Conservation (phyloP, 1,140 invertebrate genomes). For the Triops longicaudatus region DNA sequence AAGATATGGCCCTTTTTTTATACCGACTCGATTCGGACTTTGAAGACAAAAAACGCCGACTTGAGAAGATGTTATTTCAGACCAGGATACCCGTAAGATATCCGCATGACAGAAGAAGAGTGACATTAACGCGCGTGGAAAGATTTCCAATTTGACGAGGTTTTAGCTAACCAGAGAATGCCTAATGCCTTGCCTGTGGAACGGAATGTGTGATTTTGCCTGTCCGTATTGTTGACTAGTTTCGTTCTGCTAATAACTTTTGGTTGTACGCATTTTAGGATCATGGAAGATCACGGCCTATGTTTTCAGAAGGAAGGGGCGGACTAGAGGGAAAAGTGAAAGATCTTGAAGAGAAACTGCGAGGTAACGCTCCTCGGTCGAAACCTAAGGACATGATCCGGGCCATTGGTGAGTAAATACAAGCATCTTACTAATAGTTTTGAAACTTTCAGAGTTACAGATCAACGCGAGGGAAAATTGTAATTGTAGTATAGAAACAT, state of each 20-base stretch:
- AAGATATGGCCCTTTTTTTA: constrained; percentile 27
- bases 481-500: too few species aligned
- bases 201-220: too few species aligned
- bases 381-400: constrained; percentile 75
- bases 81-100: constrained; percentile 21
- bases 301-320: constrained; percentile 37
- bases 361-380: constrained; percentile 43
- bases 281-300: not conserved
- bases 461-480: too few species aligned
- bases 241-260: too few species aligned
- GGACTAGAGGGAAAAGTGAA: constrained; percentile 46
- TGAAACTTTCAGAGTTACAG: too few species aligned
- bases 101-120: not conserved
- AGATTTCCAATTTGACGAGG: too few species aligned
- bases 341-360: constrained; percentile 42
- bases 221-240: too few species aligned
- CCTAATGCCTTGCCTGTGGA: too few species aligned
- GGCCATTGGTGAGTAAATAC: constrained; percentile 54
- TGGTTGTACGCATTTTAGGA: not conserved
- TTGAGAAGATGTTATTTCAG: constrained; percentile 28
- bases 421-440: too few species aligned
- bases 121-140: too few species aligned
- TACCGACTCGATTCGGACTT: constrained; percentile 30
- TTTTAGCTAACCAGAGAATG: too few species aligned
- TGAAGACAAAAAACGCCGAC: constrained; percentile 25